Base-by-base conservation (phyloP, 2,888 invertebrate species). In the Eupithecia exiguata region DNA sequence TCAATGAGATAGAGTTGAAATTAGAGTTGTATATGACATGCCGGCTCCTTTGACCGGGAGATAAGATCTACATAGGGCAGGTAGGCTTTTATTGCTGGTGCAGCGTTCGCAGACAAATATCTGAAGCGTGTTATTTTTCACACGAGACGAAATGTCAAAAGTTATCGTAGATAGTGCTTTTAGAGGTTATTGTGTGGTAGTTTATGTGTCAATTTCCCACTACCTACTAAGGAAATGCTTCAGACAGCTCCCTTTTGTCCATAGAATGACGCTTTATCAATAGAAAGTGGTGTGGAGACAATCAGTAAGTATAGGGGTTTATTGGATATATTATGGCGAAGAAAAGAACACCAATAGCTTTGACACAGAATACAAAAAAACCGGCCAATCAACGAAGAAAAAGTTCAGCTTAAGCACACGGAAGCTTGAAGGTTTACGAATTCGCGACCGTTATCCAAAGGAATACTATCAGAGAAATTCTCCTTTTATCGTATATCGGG, bases 41-140 rank as follows among this genome's bases (percentile, higher is more conserved):
- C 83, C 93, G 93, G 93, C 91, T 90, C 88, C 92, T 94, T 94
- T 94, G 93, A 92, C 89, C 87, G 89, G 80, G 77, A 92, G 93
- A 93, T 93, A 93, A 91, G 89, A 93, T 93, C 93, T 92, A 91
- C 89, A 88, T 88, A 85, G 88, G 85, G 89, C 93, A 93, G 94
- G 94, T 94, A 94, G 90, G 90, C 89, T 91, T 76, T 92, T 92
- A 92, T 92, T 89, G 86, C 88, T 79, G 83, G 77, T 79, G 82
- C 80, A 81, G 76, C 80, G 80, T 75, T 82, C 81, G 81, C 84
- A 80, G 82, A 81, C 86, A 82, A 84, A 82, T 83, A 83, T 79
- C 81, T 84, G 80, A 78, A 78, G 81, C 84, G 87, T 88, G 89
- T 88, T 87, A 87, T 85, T 88, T 90, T 89, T 91, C 90, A 91